Evolutionary conservation across 2,113 vertebrate species (phyloP).

Genomic region (Rattus norvegicus): GRCr8 NC_086023.1:43048001-43048500

Average conservation of each 20-base stretch:
- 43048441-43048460: conserved; percentile 21
- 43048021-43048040: neutral
- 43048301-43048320: neutral
- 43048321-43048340: neutral
- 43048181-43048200: neutral
- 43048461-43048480: neutral
- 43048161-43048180: conserved; percentile 25
- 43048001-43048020: neutral
- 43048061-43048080: conserved; percentile 19
- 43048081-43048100: neutral
- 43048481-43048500: neutral
- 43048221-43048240: conserved; percentile 7
- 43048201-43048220: conserved; percentile 1
- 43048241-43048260: conserved; percentile 34
- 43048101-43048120: neutral
- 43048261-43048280: neutral
- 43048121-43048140: neutral
- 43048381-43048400: conserved; percentile 43
- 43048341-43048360: neutral
- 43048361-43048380: conserved; percentile 23
- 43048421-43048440: conserved; percentile 52
- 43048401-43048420: neutral
- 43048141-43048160: conserved; percentile 36
- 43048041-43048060: neutral
- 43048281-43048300: neutral